Evolutionary conservation across 2,888 invertebrate genomes (phyloP).

Genomic region (Odiellus spinosus): DNA sequence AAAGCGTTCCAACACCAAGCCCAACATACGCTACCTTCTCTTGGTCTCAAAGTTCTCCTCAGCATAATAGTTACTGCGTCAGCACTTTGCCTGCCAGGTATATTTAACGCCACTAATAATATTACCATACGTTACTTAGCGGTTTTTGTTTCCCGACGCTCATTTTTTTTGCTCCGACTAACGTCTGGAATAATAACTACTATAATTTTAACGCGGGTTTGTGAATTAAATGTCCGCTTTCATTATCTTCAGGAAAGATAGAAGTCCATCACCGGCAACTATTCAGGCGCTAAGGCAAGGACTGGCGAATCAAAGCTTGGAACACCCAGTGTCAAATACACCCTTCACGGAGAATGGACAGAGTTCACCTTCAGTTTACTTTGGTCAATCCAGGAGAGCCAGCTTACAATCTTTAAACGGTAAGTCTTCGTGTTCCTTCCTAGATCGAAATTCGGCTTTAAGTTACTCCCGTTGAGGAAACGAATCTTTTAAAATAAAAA

Average conservation of each 20-base stretch:
- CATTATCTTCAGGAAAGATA: constrained; percentile 22
- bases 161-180: neutral
- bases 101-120: neutral
- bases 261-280: constrained; percentile 32
- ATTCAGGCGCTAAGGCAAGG: constrained; percentile 31
- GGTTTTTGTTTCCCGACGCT: neutral
- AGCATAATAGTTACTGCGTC: no score
- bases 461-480: no score
- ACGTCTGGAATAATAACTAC: neutral
- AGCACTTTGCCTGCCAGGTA: no score
- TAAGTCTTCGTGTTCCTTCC: no score
- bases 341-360: constrained; percentile 19
- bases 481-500: no score
- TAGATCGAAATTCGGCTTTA: no score
- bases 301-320: constrained; percentile 13
- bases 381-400: constrained; percentile 46
- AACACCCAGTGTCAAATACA: constrained; percentile 10
- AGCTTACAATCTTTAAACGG: constrained; percentile 42
- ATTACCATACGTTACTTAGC: constrained; percentile 1
- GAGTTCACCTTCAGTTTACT: constrained; percentile 34
- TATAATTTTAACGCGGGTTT: constrained; percentile 1
- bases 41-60: no score
- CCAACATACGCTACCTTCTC: no score
- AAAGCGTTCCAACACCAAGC: no score
- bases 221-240: neutral